Evolutionary conservation across 1,140 invertebrate species (phyloP).

Genomic region (Muscidifurax raptorellus): DNA sequence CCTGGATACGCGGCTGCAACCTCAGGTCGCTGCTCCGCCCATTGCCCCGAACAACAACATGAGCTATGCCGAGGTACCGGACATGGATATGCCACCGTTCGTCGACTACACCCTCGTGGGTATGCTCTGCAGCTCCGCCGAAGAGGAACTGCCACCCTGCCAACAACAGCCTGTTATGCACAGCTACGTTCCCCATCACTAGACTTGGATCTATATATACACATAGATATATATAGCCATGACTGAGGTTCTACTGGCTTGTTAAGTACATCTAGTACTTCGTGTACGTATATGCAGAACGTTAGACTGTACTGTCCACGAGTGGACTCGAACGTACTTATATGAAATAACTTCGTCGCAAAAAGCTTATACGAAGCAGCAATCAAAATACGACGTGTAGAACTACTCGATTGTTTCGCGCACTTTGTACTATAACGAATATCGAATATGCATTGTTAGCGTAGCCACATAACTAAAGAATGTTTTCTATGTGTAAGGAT

Average conservation of each 20-base stretch:
- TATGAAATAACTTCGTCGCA: neutral
- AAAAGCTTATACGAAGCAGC: neutral
- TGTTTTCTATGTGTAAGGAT: slow-evolving; percentile 18
- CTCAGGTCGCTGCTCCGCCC: slow-evolving; percentile 50
- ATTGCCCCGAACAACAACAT: slow-evolving; percentile 31
- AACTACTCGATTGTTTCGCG: neutral
- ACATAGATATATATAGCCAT: neutral
- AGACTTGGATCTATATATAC: neutral
- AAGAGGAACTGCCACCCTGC: slow-evolving; percentile 51
- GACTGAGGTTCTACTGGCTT: neutral
- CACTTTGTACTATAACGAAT: slow-evolving; percentile 11
- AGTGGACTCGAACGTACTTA: neutral
- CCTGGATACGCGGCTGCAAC: slow-evolving; percentile 65
- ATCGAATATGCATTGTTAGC: slow-evolving; percentile 15
- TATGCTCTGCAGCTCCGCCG: slow-evolving; percentile 71
- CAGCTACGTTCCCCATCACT: slow-evolving; percentile 71
- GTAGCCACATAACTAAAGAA: slow-evolving; percentile 6
- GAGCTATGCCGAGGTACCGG: slow-evolving; percentile 62
- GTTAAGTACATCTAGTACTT: neutral
- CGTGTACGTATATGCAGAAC: neutral
- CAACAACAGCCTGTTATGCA: slow-evolving; percentile 55
- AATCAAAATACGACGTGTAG: neutral
- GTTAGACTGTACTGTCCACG: neutral
- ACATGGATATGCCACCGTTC: slow-evolving; percentile 68
- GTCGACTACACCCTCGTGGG: slow-evolving; percentile 73